phyloP scores from a whole-genome alignment of 1,140 invertebrate genomes.

The Panulirus ornatus region DNA sequence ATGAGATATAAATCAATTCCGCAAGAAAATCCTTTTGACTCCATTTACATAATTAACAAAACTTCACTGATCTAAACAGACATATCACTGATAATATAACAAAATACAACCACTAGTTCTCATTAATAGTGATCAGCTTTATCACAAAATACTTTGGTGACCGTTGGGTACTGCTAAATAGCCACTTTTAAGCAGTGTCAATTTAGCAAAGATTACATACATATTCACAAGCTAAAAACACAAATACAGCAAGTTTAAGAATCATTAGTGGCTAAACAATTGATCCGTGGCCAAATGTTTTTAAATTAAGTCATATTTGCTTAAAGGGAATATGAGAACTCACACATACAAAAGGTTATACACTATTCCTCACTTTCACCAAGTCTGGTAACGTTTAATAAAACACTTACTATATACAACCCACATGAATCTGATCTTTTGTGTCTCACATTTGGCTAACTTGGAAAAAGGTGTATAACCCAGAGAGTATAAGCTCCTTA shows the following conservation, averaged over 20 bases:
- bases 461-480: no score
- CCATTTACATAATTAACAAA: no score
- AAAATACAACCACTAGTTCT: background rate
- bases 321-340: no score
- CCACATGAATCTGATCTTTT: no score
- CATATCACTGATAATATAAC: background rate
- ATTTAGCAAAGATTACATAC: background rate
- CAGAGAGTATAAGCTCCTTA: no score
- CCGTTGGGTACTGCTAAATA: background rate
- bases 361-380: background rate
- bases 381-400: background rate
- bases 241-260: background rate
- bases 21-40: no score
- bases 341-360: background rate
- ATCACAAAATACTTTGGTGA: background rate
- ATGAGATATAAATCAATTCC: no score
- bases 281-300: background rate
- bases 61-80: no score
- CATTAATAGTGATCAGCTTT: background rate
- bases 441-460: no score
- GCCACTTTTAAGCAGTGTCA: background rate
- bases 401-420: no score
- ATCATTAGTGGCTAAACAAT: background rate
- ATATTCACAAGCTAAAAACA: background rate
- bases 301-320: background rate